A percentile compares a stretch with the other conserved stretches of the same genome.
phyloP scores from a whole-genome alignment of 2,888 invertebrate genomes.

The Drosophila robusta region DNA sequence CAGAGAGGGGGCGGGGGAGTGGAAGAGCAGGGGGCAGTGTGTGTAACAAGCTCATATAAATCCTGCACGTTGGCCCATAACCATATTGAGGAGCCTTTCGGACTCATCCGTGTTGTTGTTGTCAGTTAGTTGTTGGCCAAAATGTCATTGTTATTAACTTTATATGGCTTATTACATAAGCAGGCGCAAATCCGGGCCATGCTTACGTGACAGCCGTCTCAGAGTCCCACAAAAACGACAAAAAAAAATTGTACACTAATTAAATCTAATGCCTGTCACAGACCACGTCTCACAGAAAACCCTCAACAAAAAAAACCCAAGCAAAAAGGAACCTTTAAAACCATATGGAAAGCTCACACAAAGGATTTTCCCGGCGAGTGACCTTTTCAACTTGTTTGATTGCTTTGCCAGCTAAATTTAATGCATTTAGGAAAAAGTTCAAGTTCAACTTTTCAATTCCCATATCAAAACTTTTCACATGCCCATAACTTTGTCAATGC shows the following conservation, averaged over 20 bases:
- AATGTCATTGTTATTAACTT: conserved; percentile 79
- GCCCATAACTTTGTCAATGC: not conserved
- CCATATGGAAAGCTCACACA: conserved; percentile 1
- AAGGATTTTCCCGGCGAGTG: conserved; percentile 1
- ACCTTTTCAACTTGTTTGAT: conserved; percentile 4
- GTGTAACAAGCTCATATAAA: conserved; percentile 63
- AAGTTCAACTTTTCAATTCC: conserved; percentile 7
- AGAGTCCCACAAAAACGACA: not conserved
- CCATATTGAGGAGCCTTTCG: conserved; percentile 65
- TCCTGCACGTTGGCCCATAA: conserved; percentile 78
- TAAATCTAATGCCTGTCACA: conserved; percentile 54
- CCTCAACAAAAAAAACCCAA: not conserved
- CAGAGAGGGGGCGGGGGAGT: not conserved
- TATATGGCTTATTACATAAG: conserved; percentile 80
- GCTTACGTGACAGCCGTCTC: conserved; percentile 66
- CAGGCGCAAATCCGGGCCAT: conserved; percentile 67
- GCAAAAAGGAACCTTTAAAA: not conserved
- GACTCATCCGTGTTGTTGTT: conserved; percentile 38
- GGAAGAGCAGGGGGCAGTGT: conserved; percentile 6
- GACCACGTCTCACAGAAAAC: conserved; percentile 3
- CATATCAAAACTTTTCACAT: not conserved
- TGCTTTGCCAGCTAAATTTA: not conserved
- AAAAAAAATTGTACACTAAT: conserved; percentile 55
- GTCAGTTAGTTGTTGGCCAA: conserved; percentile 36
- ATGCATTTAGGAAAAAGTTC: not conserved